phyloP scores from a whole-genome alignment of 2,113 vertebrate species.

The Cynopterus brachyotis region DNA sequence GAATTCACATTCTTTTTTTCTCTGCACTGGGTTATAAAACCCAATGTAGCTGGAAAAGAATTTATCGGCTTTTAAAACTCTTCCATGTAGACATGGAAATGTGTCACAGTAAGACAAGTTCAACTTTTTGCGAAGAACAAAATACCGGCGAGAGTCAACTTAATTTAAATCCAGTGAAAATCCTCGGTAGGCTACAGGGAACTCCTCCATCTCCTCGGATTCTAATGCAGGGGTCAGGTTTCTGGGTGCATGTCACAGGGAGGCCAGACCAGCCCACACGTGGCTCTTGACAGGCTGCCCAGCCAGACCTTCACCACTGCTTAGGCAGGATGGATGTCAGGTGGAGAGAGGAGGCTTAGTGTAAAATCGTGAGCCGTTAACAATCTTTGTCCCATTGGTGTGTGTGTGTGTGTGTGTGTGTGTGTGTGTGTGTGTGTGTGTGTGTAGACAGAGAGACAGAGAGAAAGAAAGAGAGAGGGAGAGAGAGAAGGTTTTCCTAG shows the following conservation, averaged over 20 bases:
- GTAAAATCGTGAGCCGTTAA: constrained; percentile 55
- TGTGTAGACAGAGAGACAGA: not conserved
- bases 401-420: constrained; percentile 69
- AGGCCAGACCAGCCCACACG: not conserved
- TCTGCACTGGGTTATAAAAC: not conserved
- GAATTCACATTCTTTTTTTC: not conserved
- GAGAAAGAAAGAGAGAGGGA: not conserved
- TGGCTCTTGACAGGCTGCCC: constrained; percentile 29
- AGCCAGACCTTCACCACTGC: not conserved
- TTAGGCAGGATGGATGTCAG: not conserved
- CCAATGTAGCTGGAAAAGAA: not conserved
- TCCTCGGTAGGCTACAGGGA: not conserved
- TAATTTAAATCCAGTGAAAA: not conserved
- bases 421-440: not conserved
- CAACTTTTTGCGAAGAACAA: not conserved
- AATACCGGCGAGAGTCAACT: not conserved
- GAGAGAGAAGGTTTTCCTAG: constrained; percentile 51
- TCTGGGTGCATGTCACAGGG: not conserved
- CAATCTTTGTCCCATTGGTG: constrained; percentile 21
- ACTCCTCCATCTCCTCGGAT: not conserved
- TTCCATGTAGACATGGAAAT: not conserved
- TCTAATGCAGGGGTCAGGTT: not conserved
- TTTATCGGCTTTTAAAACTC: not conserved
- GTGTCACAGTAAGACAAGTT: not conserved
- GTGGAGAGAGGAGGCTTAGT: not conserved